These are phyloP conservation scores for Lepas anatifera DNA, from an alignment of 2,888 invertebrate species.

Conservation along the genomic window DNA sequence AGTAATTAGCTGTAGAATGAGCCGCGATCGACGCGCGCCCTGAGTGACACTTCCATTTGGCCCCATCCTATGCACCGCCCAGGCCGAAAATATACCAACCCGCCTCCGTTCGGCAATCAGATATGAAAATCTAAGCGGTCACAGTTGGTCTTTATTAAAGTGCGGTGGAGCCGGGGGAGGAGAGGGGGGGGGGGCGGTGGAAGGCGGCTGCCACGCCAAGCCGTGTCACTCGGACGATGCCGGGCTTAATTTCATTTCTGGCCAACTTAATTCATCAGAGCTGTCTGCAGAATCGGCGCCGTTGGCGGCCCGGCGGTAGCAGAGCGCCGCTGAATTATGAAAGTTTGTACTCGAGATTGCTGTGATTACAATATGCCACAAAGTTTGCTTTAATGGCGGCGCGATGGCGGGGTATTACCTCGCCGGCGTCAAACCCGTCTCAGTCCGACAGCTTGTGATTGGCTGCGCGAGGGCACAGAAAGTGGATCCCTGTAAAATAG, in stretches of 20 bases:
- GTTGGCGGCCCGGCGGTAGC: neutral
- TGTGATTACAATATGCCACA: constrained; percentile 12
- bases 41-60: constrained; percentile 12
- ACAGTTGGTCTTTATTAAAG: constrained; percentile 5
- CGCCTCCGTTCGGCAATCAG: neutral
- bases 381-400: constrained; percentile 1
- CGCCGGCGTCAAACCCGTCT: no score
- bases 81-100: neutral
- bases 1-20: no score
- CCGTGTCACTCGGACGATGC: neutral
- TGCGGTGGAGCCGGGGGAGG: no score
- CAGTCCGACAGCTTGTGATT: no score
- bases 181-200: neutral
- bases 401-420: neutral
- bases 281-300: neutral
- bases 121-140: constrained; percentile 2
- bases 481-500: no score
- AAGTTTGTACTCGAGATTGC: constrained; percentile 10
- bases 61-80: neutral
- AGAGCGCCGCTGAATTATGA: neutral
- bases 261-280: constrained; percentile 10
- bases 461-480: no score
- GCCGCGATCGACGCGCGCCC: neutral
- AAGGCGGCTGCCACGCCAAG: neutral
- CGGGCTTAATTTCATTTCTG: constrained; percentile 10